Evolutionary conservation across 2,113 vertebrate species (phyloP).

Genomic region (Formicarius rufipectus): DNA sequence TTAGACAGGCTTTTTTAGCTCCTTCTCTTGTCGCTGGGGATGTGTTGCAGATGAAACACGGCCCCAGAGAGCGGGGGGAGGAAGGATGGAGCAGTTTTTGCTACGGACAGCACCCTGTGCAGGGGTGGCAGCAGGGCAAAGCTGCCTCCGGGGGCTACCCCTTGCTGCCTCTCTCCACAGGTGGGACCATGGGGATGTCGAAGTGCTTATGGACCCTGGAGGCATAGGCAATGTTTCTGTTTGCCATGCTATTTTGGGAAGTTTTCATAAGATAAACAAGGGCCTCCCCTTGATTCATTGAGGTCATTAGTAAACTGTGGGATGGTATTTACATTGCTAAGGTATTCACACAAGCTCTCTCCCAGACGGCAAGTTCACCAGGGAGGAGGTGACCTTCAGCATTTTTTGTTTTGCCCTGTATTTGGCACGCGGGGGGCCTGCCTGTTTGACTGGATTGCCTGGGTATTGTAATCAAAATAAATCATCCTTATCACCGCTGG

Average conservation of each 20-base stretch:
- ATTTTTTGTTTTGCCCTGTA: background rate
- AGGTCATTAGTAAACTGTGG: background rate
- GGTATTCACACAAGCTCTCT: background rate
- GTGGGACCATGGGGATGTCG: accelerated
- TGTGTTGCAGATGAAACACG: background rate
- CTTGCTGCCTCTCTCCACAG: background rate
- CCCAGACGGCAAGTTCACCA: background rate
- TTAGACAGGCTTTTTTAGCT: background rate
- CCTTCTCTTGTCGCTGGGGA: background rate
- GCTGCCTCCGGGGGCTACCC: accelerated
- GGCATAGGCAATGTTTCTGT: background rate
- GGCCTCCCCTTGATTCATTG: conserved; percentile 29
- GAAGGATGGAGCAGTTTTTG: background rate
- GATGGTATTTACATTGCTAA: conserved; percentile 44
- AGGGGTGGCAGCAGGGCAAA: background rate
- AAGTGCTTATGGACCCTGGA: accelerated
- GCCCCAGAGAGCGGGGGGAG: background rate
- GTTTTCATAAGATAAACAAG: conserved; percentile 30
- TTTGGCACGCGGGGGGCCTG: background rate
- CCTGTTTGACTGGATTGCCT: conserved; percentile 24
- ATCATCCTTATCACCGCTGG: conserved; percentile 29
- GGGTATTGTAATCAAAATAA: conserved; percentile 56
- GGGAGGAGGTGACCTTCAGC: conserved; percentile 48
- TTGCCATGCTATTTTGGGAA: background rate
- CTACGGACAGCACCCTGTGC: background rate